Percentiles rank a stretch among this genome's conserved stretches.
phyloP scores from a whole-genome alignment of 2,888 invertebrate species.

The Cephus pygmeus region DNA sequence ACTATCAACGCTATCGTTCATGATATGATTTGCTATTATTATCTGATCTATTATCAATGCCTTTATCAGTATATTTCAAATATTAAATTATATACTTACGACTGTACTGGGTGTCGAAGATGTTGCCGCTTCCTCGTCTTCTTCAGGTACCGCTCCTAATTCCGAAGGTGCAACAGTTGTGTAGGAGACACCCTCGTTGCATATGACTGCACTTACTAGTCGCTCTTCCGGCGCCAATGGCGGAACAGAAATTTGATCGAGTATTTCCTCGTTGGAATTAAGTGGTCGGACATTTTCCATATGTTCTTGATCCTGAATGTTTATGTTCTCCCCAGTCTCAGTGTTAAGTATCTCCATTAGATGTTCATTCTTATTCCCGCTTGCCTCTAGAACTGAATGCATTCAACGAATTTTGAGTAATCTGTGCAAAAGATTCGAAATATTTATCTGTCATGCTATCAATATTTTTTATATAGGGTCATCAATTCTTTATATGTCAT shows the following conservation, averaged over 20 bases:
- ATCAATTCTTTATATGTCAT: too few relatives aligned
- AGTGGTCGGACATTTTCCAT: slow-evolving; percentile 41
- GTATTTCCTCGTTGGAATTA: slow-evolving; percentile 44
- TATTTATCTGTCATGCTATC: not conserved
- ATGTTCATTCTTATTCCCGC: slow-evolving; percentile 38
- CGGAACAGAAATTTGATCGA: slow-evolving; percentile 62
- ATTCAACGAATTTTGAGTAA: not conserved
- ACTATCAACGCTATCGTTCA: too few relatives aligned
- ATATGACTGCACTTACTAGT: slow-evolving; percentile 48
- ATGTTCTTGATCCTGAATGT: slow-evolving; percentile 27
- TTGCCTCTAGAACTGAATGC: slow-evolving; percentile 40
- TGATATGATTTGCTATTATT: too few relatives aligned
- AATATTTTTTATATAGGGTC: too few relatives aligned
- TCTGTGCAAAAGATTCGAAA: too few relatives aligned
- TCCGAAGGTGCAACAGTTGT: slow-evolving; percentile 55
- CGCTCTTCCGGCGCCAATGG: slow-evolving; percentile 64
- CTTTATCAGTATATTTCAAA: too few relatives aligned
- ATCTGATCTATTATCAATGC: too few relatives aligned
- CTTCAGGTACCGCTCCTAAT: slow-evolving; percentile 73
- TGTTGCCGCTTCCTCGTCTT: slow-evolving; percentile 73
- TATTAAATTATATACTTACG: slow-evolving; percentile 64
- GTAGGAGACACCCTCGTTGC: slow-evolving; percentile 49
- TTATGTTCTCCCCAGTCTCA: slow-evolving; percentile 19
- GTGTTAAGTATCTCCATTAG: slow-evolving; percentile 25
- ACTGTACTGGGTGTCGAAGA: slow-evolving; percentile 79